phyloP scores from a whole-genome alignment of 2,888 invertebrate genomes.

The Cheilosia pagana region DNA sequence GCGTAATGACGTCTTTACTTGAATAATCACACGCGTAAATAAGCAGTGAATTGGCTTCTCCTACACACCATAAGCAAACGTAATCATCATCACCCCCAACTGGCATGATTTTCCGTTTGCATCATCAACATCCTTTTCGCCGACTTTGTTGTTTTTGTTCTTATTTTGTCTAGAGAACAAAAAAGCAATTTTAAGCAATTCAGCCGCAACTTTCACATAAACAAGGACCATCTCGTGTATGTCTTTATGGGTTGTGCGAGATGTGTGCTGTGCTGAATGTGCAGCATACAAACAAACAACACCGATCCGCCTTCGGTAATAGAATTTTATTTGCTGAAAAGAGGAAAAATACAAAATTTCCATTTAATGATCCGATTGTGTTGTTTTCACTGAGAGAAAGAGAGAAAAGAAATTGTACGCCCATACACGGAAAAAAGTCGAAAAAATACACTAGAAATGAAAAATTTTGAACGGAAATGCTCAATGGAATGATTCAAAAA shows the following conservation, averaged over 20 bases:
- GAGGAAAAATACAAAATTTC: constrained; percentile 41
- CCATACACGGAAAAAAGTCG: constrained; percentile 1
- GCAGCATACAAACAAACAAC: constrained; percentile 54
- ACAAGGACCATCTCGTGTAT: constrained; percentile 49
- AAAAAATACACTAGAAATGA: constrained; percentile 30
- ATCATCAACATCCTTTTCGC: constrained; percentile 50
- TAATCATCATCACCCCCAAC: constrained; percentile 56
- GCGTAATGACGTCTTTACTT: constrained; percentile 64
- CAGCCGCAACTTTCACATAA: constrained; percentile 44
- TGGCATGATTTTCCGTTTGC: constrained; percentile 60
- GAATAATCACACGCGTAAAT: constrained; percentile 52
- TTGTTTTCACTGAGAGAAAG: constrained; percentile 10
- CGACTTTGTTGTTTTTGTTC: constrained; percentile 1
- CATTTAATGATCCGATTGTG: constrained; percentile 58
- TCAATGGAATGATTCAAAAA: constrained; percentile 22
- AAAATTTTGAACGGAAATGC: constrained; percentile 44
- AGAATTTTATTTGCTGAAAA: constrained; percentile 35
- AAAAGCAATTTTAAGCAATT: constrained; percentile 49
- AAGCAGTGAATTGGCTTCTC: constrained; percentile 15
- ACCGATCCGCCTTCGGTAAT: constrained; percentile 36
- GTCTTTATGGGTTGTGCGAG: constrained; percentile 1
- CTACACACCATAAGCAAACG: background rate
- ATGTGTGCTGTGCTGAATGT: constrained; percentile 8
- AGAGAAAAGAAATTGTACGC: constrained; percentile 1
- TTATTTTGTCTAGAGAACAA: constrained; percentile 18